phyloP scores from a whole-genome alignment of 2,113 vertebrate species.

The Gasterosteus aculeatus region DNA sequence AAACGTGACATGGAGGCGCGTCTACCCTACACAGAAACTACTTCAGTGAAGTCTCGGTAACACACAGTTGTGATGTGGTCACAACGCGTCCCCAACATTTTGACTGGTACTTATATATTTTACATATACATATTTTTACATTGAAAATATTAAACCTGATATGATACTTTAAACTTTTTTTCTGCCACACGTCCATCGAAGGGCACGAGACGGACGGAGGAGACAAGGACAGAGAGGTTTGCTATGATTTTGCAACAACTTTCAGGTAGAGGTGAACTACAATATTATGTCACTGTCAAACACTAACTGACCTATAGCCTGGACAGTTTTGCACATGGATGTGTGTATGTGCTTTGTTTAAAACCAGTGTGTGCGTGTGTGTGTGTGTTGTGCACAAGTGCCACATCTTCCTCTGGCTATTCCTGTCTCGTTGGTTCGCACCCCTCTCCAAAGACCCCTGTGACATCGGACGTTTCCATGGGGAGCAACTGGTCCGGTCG shows the following conservation, averaged over 20 bases:
- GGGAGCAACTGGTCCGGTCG: neutral
- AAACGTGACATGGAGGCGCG: neutral
- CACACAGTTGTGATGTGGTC: too few relatives aligned
- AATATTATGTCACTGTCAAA: conserved; percentile 46
- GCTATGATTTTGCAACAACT: conserved; percentile 28
- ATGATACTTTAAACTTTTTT: neutral
- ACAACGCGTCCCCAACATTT: too few relatives aligned
- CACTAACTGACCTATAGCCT: conserved; percentile 59
- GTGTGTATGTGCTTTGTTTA: conserved; percentile 13
- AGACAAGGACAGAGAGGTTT: conserved; percentile 4
- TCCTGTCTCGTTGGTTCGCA: conserved; percentile 28
- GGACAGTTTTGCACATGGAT: conserved; percentile 26
- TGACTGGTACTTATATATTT: too few relatives aligned
- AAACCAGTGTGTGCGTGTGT: conserved; percentile 16
- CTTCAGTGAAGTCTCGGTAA: too few relatives aligned
- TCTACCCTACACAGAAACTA: neutral
- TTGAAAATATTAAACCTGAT: neutral
- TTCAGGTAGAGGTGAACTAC: conserved; percentile 49
- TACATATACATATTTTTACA: too few relatives aligned
- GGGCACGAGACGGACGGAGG: neutral
- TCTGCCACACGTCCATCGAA: neutral
- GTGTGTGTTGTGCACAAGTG: conserved; percentile 20
- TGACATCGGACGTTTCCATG: conserved; percentile 21
- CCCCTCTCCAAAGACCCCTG: conserved; percentile 30
- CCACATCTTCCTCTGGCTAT: conserved; percentile 24